Percentiles rank a stretch among this genome's conserved stretches.
These are phyloP conservation scores for Channa argus DNA, from an alignment of 2,113 vertebrate species.

Conservation along the genomic window DNA sequence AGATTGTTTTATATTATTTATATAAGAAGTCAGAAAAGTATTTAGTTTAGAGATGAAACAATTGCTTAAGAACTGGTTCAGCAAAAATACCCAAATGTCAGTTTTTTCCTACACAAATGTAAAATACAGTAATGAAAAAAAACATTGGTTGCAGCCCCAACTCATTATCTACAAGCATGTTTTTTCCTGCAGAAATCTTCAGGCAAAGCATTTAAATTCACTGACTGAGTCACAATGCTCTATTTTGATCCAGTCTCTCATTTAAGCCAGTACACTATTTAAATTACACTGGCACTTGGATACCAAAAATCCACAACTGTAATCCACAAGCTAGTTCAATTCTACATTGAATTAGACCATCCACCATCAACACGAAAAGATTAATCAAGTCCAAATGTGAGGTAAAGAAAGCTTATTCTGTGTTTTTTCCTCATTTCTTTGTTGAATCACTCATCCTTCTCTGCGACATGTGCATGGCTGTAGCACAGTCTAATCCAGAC, in stretches of 20 bases:
- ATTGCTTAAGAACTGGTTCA: too few species aligned
- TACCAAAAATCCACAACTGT: constrained; percentile 40
- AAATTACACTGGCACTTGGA: constrained; percentile 24
- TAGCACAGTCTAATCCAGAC: constrained; percentile 66
- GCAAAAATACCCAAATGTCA: too few species aligned
- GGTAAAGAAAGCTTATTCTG: constrained; percentile 48
- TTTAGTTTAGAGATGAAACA: too few species aligned
- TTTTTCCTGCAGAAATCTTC: background rate
- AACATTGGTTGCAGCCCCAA: background rate
- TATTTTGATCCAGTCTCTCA: constrained; percentile 33
- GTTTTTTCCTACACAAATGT: too few species aligned
- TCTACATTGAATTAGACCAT: constrained; percentile 54
- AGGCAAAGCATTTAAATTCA: constrained; percentile 17
- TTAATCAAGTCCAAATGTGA: constrained; percentile 56
- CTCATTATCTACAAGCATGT: background rate
- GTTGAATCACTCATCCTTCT: constrained; percentile 43
- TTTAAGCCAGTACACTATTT: constrained; percentile 42
- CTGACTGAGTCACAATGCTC: constrained; percentile 13
- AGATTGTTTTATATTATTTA: too few species aligned
- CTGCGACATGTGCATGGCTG: constrained; percentile 56
- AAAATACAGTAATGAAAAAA: too few species aligned
- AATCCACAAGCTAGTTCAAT: constrained; percentile 46
- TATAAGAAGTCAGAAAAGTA: too few species aligned
- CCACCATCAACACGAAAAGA: constrained; percentile 60
- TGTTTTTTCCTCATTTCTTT: background rate